These are phyloP conservation scores for Laothoe populi DNA, from an alignment of 2,888 invertebrate genomes.

Conservation along the genomic window DNA sequence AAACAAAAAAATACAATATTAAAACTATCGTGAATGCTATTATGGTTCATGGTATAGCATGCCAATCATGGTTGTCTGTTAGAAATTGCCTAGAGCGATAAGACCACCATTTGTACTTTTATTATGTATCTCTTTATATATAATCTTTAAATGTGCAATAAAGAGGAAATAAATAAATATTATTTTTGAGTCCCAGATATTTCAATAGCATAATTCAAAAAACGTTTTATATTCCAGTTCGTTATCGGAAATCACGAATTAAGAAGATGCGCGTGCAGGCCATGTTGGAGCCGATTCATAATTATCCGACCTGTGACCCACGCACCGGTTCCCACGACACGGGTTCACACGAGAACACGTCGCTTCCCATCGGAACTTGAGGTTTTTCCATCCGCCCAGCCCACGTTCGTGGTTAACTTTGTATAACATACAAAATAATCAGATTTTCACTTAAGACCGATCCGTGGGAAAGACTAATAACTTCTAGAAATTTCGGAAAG, in stretches of 20 bases:
- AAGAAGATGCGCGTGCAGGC: conserved; percentile 20
- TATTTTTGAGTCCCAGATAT: too few species aligned
- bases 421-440: neutral
- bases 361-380: conserved; percentile 73
- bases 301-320: conserved; percentile 80
- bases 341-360: conserved; percentile 76
- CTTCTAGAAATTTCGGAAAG: neutral
- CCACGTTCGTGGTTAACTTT: conserved; percentile 26
- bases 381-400: conserved; percentile 29
- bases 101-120: too few species aligned
- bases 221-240: neutral
- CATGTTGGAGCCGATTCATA: conserved; percentile 50
- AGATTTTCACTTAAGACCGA: neutral
- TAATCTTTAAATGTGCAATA: too few species aligned
- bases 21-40: too few species aligned
- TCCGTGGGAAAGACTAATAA: neutral
- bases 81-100: too few species aligned
- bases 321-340: conserved; percentile 66
- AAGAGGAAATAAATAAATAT: too few species aligned
- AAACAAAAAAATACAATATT: too few species aligned
- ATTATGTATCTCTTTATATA: too few species aligned
- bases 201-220: neutral
- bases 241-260: conserved; percentile 16
- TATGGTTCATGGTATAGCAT: too few species aligned
- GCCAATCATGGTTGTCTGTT: too few species aligned